phyloP scores from a whole-genome alignment of 2,888 invertebrate species.

The Drosophila seclusa region DNA sequence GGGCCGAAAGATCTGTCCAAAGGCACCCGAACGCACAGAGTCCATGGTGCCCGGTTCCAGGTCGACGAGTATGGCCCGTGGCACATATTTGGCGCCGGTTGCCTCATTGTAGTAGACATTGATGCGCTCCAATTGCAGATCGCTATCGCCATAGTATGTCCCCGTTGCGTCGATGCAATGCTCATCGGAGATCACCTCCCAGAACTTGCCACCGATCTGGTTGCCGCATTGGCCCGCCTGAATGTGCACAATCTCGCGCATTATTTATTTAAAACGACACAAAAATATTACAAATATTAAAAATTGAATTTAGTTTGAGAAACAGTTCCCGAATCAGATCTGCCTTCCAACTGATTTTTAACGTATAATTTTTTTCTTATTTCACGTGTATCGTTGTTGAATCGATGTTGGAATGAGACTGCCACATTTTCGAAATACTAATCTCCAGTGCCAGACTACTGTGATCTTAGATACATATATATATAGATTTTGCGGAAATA shows the following conservation, averaged over 20 bases:
- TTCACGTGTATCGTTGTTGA: slow-evolving; percentile 60
- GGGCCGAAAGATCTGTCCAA: slow-evolving; percentile 96
- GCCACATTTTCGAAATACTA: not conserved
- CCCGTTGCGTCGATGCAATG: slow-evolving; percentile 97
- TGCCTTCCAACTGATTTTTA: slow-evolving; percentile 27
- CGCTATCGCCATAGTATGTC: slow-evolving; percentile 95
- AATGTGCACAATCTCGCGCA: slow-evolving; percentile 98
- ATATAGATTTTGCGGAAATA: not conserved
- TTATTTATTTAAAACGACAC: slow-evolving; percentile 82
- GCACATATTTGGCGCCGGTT: slow-evolving; percentile 96
- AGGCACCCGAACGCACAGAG: slow-evolving; percentile 96
- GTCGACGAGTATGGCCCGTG: slow-evolving; percentile 96
- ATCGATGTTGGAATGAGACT: slow-evolving; percentile 57
- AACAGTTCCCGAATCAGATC: slow-evolving; percentile 9
- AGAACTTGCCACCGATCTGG: slow-evolving; percentile 98
- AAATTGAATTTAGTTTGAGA: slow-evolving; percentile 13
- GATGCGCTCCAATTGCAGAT: slow-evolving; percentile 96
- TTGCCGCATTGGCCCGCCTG: slow-evolving; percentile 98
- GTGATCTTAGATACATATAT: slow-evolving; percentile 20
- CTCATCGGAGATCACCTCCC: slow-evolving; percentile 98
- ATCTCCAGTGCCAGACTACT: slow-evolving; percentile 43
- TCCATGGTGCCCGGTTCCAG: slow-evolving; percentile 99
- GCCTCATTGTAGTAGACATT: slow-evolving; percentile 98
- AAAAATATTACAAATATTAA: not conserved
- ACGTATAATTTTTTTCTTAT: slow-evolving; percentile 59